phyloP scores from a whole-genome alignment of 2,888 invertebrate genomes.

The Melanophora roralis region DNA sequence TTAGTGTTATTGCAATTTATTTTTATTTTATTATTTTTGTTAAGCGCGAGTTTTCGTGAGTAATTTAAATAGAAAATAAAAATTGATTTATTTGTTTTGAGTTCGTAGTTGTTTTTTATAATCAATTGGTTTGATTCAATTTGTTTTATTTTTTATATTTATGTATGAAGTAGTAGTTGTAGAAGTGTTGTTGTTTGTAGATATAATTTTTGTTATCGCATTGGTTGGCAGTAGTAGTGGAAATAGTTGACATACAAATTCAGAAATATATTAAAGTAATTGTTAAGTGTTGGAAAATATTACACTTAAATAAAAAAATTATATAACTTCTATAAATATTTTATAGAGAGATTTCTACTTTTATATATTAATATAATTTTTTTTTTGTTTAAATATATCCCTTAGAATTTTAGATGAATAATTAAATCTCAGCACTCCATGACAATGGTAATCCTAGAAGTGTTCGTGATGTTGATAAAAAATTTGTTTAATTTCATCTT shows the following conservation, averaged over 20 bases:
- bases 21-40: too few relatives aligned
- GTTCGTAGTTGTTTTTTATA: not conserved
- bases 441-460: slow-evolving; percentile 76
- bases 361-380: not conserved
- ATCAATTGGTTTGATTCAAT: slow-evolving; percentile 31
- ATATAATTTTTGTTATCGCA: slow-evolving; percentile 15
- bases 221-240: slow-evolving; percentile 25
- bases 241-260: slow-evolving; percentile 38
- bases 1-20: not conserved
- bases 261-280: slow-evolving; percentile 61
- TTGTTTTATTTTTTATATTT: not conserved
- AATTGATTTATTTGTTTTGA: slow-evolving; percentile 2
- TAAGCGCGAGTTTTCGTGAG: not conserved
- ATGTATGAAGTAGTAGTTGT: slow-evolving; percentile 31
- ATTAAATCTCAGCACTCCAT: slow-evolving; percentile 66
- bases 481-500: not conserved
- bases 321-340: not conserved
- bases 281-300: slow-evolving; percentile 45
- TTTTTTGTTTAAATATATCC: slow-evolving; percentile 17
- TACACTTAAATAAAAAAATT: slow-evolving; percentile 4
- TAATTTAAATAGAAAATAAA: not conserved
- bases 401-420: slow-evolving; percentile 51
- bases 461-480: not conserved
- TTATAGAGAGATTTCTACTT: not conserved
- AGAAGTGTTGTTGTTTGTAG: slow-evolving; percentile 41